phyloP scores from a whole-genome alignment of 2,888 invertebrate species.

The Microchrysa polita region DNA sequence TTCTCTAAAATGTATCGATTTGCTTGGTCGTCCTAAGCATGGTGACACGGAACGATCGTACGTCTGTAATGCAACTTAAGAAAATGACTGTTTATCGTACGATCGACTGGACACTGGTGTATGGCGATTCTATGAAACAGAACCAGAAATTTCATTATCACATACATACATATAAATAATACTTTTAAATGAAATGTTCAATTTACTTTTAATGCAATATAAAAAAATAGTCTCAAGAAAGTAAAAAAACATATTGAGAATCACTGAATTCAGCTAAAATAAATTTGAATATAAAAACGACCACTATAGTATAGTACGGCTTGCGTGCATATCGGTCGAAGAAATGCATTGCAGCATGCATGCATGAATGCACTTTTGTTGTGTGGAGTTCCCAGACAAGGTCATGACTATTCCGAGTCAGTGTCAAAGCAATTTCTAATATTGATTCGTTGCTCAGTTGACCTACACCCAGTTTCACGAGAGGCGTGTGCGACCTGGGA shows the following conservation, averaged over 20 bases:
- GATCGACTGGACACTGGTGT: too few relatives aligned
- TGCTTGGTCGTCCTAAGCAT: too few relatives aligned
- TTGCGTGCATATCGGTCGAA: background rate
- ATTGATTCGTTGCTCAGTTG: conserved; percentile 10
- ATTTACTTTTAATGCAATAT: too few relatives aligned
- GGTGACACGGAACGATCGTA: too few relatives aligned
- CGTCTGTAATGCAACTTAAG: too few relatives aligned
- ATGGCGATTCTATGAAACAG: too few relatives aligned
- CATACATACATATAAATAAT: too few relatives aligned
- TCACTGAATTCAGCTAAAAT: background rate
- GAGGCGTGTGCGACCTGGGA: background rate
- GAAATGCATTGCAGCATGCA: background rate
- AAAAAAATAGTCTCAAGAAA: background rate
- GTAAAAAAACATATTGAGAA: background rate
- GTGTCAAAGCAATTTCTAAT: conserved; percentile 20
- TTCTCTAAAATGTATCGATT: too few relatives aligned
- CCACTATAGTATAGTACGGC: background rate
- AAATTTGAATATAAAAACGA: background rate
- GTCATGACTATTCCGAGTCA: conserved; percentile 22
- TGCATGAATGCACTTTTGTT: background rate
- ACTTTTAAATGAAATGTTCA: too few relatives aligned
- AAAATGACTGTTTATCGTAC: too few relatives aligned
- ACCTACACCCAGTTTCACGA: conserved; percentile 20
- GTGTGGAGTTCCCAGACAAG: background rate
- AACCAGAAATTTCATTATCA: too few relatives aligned